These are phyloP conservation scores for Dendronephthya gigantea DNA, from an alignment of 64 coral and sea anemone genomes.

Conservation along the genomic window DNA sequence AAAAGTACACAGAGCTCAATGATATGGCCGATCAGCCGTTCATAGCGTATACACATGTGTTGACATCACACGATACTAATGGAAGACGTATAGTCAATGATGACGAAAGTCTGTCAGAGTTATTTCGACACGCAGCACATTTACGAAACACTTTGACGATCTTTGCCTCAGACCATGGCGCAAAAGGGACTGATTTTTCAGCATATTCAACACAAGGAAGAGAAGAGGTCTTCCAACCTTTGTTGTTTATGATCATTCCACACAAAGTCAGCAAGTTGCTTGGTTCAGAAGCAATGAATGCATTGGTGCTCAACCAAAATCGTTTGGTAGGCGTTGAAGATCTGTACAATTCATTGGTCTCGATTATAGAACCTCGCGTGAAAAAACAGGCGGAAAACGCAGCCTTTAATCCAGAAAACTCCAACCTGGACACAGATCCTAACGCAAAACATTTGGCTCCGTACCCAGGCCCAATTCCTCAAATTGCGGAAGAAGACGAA, in stretches of 20 bases:
- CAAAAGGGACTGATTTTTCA: conserved; percentile 56
- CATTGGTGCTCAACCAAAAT: conserved; percentile 62
- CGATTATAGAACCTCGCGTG: conserved; percentile 9
- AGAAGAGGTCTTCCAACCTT: conserved; percentile 69
- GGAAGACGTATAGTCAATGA: conserved; percentile 65
- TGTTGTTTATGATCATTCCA: conserved; percentile 90
- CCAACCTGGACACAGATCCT: too few relatives aligned
- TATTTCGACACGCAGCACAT: conserved; percentile 46
- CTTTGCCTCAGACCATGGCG: conserved; percentile 75
- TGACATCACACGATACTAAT: conserved; percentile 62
- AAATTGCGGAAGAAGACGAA: background rate
- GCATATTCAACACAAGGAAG: conserved; percentile 48
- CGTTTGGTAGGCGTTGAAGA: conserved; percentile 59
- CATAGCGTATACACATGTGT: conserved; percentile 71
- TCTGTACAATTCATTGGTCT: conserved; percentile 41
- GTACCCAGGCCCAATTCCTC: background rate
- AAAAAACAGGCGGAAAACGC: too few relatives aligned
- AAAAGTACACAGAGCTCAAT: conserved; percentile 23
- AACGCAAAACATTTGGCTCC: too few relatives aligned
- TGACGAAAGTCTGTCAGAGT: conserved; percentile 42
- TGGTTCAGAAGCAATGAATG: conserved; percentile 53
- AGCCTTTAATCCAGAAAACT: too few relatives aligned
- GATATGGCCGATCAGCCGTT: conserved; percentile 41
- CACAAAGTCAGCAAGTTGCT: conserved; percentile 50
- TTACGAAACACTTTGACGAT: conserved; percentile 64